phyloP scores from a whole-genome alignment of 2,797 vertebrate species.

The Nyctibius grandis region DNA sequence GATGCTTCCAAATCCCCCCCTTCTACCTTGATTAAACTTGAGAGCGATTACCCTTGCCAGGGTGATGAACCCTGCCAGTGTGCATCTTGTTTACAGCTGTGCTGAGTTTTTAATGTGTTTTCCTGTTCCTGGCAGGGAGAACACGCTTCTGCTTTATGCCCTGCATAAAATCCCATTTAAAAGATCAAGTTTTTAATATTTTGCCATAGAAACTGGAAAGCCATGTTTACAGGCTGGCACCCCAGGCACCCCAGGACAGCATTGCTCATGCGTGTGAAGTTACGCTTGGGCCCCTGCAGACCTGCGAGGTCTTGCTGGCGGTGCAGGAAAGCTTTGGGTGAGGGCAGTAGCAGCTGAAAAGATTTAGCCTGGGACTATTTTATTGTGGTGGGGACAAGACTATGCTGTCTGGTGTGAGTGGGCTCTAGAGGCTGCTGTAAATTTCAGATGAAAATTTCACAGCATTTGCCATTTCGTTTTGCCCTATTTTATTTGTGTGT shows the following conservation, averaged over 20 bases:
- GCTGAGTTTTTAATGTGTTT: neutral
- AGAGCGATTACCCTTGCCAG: neutral
- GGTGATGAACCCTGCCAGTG: neutral
- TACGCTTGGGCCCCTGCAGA: neutral
- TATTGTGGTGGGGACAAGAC: neutral
- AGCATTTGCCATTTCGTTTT: neutral
- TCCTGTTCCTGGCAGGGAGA: neutral
- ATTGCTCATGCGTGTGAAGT: neutral
- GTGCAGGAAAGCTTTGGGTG: neutral
- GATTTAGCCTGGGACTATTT: neutral
- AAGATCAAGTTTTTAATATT: neutral
- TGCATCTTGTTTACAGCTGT: constrained; percentile 7
- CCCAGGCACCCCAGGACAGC: no score
- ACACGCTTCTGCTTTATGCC: neutral
- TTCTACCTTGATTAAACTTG: constrained; percentile 25
- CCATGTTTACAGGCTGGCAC: no score
- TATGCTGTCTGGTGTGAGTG: neutral
- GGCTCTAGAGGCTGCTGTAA: neutral
- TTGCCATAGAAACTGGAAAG: neutral
- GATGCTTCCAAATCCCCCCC: neutral
- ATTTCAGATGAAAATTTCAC: neutral
- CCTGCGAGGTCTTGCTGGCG: neutral
- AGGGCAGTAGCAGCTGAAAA: neutral
- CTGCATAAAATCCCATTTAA: neutral
- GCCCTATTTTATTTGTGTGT: neutral